phyloP scores from a whole-genome alignment of 2,113 vertebrate genomes.

The Eurypyga helias region DNA sequence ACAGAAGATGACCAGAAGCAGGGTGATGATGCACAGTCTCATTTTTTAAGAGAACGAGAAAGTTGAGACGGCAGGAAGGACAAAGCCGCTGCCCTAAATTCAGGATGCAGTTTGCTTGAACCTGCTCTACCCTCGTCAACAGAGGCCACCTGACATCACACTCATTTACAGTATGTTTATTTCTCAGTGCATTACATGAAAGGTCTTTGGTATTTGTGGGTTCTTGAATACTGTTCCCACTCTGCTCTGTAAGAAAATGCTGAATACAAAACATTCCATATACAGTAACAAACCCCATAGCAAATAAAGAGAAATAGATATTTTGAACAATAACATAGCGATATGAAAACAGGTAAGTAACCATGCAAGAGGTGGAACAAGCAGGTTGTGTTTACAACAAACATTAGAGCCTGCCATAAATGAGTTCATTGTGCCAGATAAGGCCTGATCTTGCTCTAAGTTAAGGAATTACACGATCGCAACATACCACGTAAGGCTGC shows the following conservation, averaged over 20 bases:
- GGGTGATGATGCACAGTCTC: too few relatives aligned
- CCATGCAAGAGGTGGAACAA: constrained; percentile 54
- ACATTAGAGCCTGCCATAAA: constrained; percentile 35
- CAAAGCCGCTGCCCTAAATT: neutral
- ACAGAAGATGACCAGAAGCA: neutral
- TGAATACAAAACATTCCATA: constrained; percentile 74
- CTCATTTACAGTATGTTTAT: constrained; percentile 75
- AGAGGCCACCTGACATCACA: neutral
- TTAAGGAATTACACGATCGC: neutral
- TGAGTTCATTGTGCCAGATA: neutral
- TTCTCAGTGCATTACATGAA: constrained; percentile 81
- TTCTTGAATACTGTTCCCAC: constrained; percentile 70
- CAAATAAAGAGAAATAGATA: constrained; percentile 66
- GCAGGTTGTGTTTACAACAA: constrained; percentile 31
- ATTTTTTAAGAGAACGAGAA: too few relatives aligned
- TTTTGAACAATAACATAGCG: constrained; percentile 66
- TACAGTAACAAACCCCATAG: constrained; percentile 73
- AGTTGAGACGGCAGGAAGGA: neutral
- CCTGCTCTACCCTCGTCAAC: neutral
- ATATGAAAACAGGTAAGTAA: constrained; percentile 66
- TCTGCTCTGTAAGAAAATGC: constrained; percentile 65
- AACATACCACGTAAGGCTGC: neutral
- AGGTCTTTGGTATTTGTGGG: constrained; percentile 74
- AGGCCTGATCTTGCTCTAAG: constrained; percentile 12
- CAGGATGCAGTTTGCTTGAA: neutral